A percentile compares a stretch with the other conserved stretches of the same genome.
Evolutionary conservation across 1,140 invertebrate genomes (phyloP).

Genomic region (Cardiocondyla obscurior): DNA sequence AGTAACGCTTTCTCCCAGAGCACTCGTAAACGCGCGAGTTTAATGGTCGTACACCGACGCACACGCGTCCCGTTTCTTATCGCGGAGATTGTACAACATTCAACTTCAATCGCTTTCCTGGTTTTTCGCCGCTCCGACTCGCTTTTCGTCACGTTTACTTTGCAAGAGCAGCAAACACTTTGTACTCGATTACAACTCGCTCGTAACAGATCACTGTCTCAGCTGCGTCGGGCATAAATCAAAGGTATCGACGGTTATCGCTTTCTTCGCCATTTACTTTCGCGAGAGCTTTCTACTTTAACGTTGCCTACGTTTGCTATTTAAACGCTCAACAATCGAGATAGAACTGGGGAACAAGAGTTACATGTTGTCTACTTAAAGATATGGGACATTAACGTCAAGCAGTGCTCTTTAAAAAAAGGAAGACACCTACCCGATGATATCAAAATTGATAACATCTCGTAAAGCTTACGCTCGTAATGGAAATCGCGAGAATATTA

Average conservation of each 20-base stretch:
- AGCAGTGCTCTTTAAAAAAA: not conserved
- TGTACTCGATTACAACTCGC: not conserved
- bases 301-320: not conserved
- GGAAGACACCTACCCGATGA: not conserved
- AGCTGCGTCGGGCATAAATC: not conserved
- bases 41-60: not conserved
- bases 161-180: not conserved
- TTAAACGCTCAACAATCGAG: not conserved
- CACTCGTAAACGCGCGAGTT: not conserved
- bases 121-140: not conserved
- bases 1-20: not conserved
- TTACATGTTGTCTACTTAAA: not conserved
- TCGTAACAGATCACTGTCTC: not conserved
- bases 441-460: not conserved
- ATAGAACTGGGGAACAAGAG: not conserved
- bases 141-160: not conserved
- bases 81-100: slow-evolving; percentile 22
- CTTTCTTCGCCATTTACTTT: not conserved
- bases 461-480: not conserved
- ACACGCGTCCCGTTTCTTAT: slow-evolving; percentile 15
- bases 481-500: not conserved
- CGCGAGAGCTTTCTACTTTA: not conserved
- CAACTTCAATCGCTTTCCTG: not conserved
- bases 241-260: not conserved
- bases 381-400: not conserved